Percentiles rank a stretch among this genome's conserved stretches.
phyloP scores from a whole-genome alignment of 2,113 vertebrate species.

The Aepyceros melampus region DNA sequence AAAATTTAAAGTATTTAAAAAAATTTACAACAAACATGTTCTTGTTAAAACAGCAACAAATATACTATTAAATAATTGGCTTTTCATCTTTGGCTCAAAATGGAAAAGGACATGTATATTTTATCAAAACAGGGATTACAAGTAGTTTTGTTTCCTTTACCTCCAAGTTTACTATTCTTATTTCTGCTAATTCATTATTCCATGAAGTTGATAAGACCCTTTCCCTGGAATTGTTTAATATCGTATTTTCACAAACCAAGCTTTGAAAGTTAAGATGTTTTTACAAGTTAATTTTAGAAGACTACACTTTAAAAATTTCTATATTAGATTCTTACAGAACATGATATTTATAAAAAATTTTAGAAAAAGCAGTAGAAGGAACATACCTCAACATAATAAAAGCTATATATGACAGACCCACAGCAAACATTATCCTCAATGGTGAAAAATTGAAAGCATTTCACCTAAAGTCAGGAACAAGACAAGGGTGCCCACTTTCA shows the following conservation, averaged over 20 bases:
- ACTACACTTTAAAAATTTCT: neutral
- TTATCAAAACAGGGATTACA: neutral
- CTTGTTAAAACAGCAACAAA: neutral
- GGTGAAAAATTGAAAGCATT: too few species aligned
- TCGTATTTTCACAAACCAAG: neutral
- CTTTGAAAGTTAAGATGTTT: neutral
- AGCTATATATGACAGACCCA: too few species aligned
- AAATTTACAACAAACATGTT: neutral
- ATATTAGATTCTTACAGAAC: neutral
- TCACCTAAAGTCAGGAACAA: too few species aligned
- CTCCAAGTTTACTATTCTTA: neutral
- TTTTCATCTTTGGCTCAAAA: neutral
- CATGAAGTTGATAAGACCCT: neutral
- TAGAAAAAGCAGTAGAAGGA: too few species aligned
- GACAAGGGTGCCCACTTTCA: too few species aligned
- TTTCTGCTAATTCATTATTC: neutral
- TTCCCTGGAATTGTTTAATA: neutral
- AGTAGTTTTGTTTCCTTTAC: neutral
- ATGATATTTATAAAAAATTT: neutral
- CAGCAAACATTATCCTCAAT: too few species aligned
- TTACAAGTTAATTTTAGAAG: neutral
- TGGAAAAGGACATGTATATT: neutral
- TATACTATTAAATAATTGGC: neutral
- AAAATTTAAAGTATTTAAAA: neutral
- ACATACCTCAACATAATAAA: too few species aligned